Conservation (phyloP, 1,140 invertebrate genomes). For the Trialeurodes vaporariorum region DNA sequence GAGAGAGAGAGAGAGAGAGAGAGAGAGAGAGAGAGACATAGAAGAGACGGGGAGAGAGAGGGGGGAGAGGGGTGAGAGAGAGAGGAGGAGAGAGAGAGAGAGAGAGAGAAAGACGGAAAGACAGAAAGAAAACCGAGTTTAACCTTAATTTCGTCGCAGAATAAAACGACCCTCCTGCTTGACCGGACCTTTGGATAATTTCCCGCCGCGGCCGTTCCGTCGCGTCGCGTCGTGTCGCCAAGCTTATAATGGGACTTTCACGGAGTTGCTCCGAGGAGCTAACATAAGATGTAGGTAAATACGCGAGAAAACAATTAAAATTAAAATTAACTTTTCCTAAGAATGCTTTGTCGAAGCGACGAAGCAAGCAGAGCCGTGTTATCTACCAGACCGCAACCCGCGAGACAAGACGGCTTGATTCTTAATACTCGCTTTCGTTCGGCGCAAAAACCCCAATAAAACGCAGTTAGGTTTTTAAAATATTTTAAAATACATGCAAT, state of each 20-base stretch:
- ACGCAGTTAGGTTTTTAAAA: too few species aligned
- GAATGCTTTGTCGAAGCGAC: too few species aligned
- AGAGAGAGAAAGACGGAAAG: neutral
- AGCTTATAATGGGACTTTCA: neutral
- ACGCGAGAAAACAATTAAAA: neutral
- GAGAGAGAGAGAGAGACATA: neutral
- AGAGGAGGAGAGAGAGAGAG: neutral
- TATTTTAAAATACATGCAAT: too few species aligned
- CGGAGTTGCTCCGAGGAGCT: too few species aligned
- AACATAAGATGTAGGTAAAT: neutral
- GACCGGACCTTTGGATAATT: neutral
- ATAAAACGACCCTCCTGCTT: neutral
- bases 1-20: too few species aligned
- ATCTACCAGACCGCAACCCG: too few species aligned
- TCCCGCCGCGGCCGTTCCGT: neutral
- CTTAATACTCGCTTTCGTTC: too few species aligned
- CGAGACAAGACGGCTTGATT: too few species aligned
- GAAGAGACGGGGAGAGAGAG: neutral
- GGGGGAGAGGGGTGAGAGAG: neutral
- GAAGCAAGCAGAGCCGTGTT: too few species aligned
- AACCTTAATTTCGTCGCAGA: neutral
- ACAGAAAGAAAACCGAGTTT: neutral
- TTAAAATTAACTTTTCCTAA: constrained; percentile 1
- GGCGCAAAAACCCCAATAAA: too few species aligned
- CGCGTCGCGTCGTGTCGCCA: too few species aligned